Base-by-base conservation (phyloP, 2,113 vertebrate species). In the Vireo altiloquus region DNA sequence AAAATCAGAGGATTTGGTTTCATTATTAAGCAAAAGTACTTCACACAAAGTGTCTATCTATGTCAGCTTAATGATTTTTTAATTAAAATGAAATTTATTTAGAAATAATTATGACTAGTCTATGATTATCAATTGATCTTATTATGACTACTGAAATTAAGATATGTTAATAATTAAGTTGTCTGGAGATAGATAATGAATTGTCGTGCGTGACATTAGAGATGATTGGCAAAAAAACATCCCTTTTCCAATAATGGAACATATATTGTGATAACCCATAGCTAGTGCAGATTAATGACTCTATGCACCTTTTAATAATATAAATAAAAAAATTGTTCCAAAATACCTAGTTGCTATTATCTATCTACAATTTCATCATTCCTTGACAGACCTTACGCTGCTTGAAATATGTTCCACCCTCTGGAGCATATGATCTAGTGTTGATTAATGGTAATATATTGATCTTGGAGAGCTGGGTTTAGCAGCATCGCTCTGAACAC, bases 61-160 rank as follows among this genome's bases (percentile, higher is more conserved):
- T 74, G 80, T 90, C 90, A 95, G 25, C 64, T 92, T 95, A 82
- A 96, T 92, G 56, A 95, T 94, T 95, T 97, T 95, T 97, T 79
- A 96, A 97, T 94, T 87, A 28, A 77, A 94, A 60, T 42, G 8
- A 61, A 92, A 65, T 35, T 74, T 88, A 37, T 82, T 91, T 88
- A 89, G 85, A 88, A 92, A 69, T 96, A 97, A 96, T 97, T 97
- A 97, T 85, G 71, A 90, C 71, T 82, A 91, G 35, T 92, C 69
- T 96, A 44, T 94, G 60, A 87, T 90, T 97, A 96, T 75, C 21
- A 92, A 87, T 95, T 97, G 79, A 96, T 97, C 97, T 96, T 95
- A 90, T 95, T 97, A 91, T 84, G 82, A 80, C 53, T 84, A 66
- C 31, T 42, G 47, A 79, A 96, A 95, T 96, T 87, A 95, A 78